Percentiles rank a stretch among this genome's conserved stretches.
These are phyloP conservation scores for Amazona vittata DNA, from an alignment of 2,113 vertebrate species.

Conservation along the genomic window DNA sequence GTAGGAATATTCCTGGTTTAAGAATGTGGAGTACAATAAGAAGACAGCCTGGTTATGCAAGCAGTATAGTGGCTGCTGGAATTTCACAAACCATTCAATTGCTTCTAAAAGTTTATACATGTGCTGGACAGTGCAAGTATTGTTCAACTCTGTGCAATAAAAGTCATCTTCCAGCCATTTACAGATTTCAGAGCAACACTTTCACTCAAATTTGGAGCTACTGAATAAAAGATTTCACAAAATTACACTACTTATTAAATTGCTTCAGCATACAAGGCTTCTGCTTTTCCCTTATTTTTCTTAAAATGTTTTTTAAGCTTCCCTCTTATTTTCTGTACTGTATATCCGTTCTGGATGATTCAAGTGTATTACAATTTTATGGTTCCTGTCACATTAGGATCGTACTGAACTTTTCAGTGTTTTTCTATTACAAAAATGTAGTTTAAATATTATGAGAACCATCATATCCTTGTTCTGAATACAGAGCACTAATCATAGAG, in stretches of 20 bases:
- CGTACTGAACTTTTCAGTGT: background rate
- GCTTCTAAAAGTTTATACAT: background rate
- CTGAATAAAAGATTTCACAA: background rate
- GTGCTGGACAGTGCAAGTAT: background rate
- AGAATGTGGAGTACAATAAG: background rate
- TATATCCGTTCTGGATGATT: background rate
- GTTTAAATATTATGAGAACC: background rate
- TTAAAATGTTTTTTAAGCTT: background rate
- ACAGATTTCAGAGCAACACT: background rate
- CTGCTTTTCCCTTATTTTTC: background rate
- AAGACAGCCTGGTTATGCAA: background rate
- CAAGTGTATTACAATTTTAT: background rate
- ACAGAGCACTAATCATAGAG: background rate
- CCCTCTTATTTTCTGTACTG: background rate
- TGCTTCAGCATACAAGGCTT: background rate
- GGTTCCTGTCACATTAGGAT: background rate
- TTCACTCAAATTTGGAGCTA: background rate
- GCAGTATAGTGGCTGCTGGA: background rate
- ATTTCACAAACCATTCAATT: background rate
- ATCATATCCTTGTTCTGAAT: background rate
- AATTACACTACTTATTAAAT: background rate
- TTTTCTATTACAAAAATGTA: background rate
- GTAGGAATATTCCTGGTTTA: background rate
- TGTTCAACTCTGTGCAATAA: background rate
- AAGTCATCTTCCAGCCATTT: background rate